Evolutionary conservation across 2,113 vertebrate genomes (phyloP), one percentile per base, ranked within the genome.

Genomic region (Chloropsis cyanopogon): DNA sequence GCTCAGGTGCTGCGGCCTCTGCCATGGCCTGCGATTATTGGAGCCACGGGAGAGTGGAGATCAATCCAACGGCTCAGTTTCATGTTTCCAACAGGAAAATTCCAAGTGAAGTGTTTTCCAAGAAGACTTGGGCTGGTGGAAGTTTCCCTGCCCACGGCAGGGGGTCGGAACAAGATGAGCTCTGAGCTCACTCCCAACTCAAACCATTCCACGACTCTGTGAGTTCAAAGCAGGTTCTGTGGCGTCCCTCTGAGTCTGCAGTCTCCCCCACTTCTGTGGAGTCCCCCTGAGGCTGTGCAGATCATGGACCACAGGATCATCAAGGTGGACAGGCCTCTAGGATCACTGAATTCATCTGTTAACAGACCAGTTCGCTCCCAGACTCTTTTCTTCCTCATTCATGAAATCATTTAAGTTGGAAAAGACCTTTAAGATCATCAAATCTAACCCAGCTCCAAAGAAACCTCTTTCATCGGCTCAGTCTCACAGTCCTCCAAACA

Each of bases 401-500:
- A 4, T 25, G 35, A 44, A 50, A 50, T 42, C 8, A 9, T 18
- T 50, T 7, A 25, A 16, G 9, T 23, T 26, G 37, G 35, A 75
- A 42, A 68, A 52, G 8, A 66, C 44, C 31, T 59, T 25, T 26
- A 5, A 18, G 25, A 10, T 19, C 25, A 42, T 17, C 11, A 8
- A 66, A 20, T 17, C 35, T 19, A 35, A 26, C 13, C 21, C 53
- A 35, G 24, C 14, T 46, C 12, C 12, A 37, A 44, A 41, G 26
- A 26, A 59, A 9, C 12, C 12, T 56, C 18, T 37, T 31, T 24
- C 20, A 8, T 1, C 0, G 0, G 14, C 31, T 73, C 29, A 12
- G 10, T 21, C 24, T 39, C 53, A n/a, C 31, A 2, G 8, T 31
- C 16, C 26, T 16, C 26, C 50, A 22, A 5, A 4, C 12, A 4